phyloP scores from a whole-genome alignment of 2,113 vertebrate species.

The Dipodomys spectabilis region DNA sequence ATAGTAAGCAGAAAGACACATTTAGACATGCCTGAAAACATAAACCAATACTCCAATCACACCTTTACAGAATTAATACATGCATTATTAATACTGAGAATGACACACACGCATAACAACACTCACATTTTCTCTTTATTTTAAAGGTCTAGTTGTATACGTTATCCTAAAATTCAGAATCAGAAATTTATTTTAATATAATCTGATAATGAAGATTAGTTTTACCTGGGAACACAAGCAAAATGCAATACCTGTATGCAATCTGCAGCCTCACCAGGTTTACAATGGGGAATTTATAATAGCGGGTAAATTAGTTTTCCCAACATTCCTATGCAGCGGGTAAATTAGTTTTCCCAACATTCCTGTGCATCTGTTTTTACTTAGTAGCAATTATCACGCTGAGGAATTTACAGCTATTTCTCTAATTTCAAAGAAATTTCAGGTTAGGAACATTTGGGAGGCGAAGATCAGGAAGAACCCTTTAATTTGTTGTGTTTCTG shows the following conservation, averaged over 20 bases:
- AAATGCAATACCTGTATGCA: neutral
- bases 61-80: neutral
- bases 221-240: neutral
- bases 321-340: neutral
- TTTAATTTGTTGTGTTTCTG: too few species aligned
- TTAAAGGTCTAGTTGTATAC: neutral
- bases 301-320: neutral
- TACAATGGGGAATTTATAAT: neutral
- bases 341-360: neutral
- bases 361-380: neutral
- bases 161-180: neutral
- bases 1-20: neutral
- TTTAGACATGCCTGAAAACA: neutral
- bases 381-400: neutral
- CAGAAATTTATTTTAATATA: too few species aligned
- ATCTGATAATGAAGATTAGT: too few species aligned
- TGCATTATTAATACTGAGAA: neutral
- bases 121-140: neutral
- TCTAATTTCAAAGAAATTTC: neutral
- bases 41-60: neutral
- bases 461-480: too few species aligned
- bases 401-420: neutral
- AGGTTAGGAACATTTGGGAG: neutral
- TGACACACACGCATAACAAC: accelerated
- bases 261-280: neutral